Conservation (phyloP, 2,113 vertebrate genomes). For the Serilophus lunatus region DNA sequence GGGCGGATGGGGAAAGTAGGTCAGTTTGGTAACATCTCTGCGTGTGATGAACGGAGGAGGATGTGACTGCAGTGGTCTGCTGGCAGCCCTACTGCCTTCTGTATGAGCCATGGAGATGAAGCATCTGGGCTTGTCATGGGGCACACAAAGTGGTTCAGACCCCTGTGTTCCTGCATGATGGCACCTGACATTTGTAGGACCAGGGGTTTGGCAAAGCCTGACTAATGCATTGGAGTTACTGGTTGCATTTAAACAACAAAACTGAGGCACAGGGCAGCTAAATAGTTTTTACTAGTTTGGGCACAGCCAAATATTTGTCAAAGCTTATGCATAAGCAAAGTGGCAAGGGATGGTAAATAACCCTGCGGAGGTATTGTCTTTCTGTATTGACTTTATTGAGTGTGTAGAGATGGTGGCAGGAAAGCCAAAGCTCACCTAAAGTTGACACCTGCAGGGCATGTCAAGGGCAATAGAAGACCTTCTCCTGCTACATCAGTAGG, state of each 20-base stretch:
- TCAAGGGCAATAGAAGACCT: not conserved
- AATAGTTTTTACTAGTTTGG: not conserved
- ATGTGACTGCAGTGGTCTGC: slow-evolving; percentile 4
- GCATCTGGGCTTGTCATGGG: not conserved
- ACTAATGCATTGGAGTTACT: not conserved
- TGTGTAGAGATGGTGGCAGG: not conserved
- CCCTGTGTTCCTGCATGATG: fast-evolving
- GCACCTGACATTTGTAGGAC: not conserved
- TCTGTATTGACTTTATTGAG: not conserved
- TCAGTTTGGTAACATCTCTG: slow-evolving; percentile 65
- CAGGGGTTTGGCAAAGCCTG: not conserved
- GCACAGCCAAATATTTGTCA: not conserved
- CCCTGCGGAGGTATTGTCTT: fast-evolving
- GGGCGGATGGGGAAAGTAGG: slow-evolving; percentile 74
- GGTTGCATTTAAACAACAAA: not conserved
- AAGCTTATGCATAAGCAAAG: not conserved
- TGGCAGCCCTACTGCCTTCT: not conserved
- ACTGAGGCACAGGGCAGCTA: not conserved
- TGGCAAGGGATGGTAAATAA: not conserved
- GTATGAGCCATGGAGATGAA: not conserved
- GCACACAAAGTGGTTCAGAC: fast-evolving
- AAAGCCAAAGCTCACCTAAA: not conserved
- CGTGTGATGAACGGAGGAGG: slow-evolving; percentile 13
- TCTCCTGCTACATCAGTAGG: not conserved
- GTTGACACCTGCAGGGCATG: not conserved